phyloP scores from a whole-genome alignment of 2,113 vertebrate genomes.

The Sula dactylatra region DNA sequence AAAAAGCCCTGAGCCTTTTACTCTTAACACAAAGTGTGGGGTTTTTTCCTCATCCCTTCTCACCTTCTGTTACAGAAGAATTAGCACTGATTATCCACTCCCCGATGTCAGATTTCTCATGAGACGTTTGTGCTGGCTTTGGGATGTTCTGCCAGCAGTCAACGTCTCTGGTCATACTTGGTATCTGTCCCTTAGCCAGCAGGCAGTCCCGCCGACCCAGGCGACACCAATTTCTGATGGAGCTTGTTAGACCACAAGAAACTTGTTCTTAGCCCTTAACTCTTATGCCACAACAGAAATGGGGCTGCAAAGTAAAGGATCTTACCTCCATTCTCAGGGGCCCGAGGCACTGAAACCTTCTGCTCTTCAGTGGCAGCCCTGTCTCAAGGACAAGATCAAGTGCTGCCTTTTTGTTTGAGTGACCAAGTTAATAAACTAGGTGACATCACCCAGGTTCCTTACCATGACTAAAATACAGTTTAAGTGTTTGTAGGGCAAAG shows the following conservation, averaged over 20 bases:
- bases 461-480: background rate
- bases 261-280: background rate
- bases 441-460: background rate
- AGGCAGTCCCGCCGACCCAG: fast-evolving
- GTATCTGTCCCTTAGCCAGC: background rate
- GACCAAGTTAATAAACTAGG: background rate
- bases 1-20: background rate
- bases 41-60: background rate
- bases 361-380: background rate
- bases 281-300: background rate
- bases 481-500: background rate
- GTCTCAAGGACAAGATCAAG: background rate
- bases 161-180: background rate
- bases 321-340: conserved; percentile 32
- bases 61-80: background rate
- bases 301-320: background rate
- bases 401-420: background rate
- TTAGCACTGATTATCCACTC: background rate
- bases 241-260: background rate
- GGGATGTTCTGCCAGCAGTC: background rate
- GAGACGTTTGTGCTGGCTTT: background rate
- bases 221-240: background rate
- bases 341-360: conserved; percentile 6
- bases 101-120: background rate
- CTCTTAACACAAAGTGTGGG: fast-evolving